Evolutionary conservation across 2,797 vertebrate genomes (phyloP), one percentile per base, ranked within the genome.

Genomic region (Clarias pachynema): DNA sequence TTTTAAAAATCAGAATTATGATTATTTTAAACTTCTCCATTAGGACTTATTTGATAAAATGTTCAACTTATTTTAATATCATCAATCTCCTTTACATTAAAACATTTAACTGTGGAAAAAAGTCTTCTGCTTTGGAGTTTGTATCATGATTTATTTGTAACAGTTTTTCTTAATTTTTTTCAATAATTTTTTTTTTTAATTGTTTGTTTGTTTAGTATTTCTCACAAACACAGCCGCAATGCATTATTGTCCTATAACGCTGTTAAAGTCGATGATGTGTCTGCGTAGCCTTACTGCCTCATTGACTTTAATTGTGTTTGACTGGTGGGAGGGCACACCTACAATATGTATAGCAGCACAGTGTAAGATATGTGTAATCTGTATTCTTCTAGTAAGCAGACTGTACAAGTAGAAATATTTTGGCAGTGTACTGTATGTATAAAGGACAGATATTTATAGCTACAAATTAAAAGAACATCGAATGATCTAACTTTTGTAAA

Each of bases 321-420:
- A 66, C 26, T 60, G 68, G 78, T 49, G 22, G 85, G 62, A 84
- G 82, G 88, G 57, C 92, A 90, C 92, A 93, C 90, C 89, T 87
- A 82, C 88, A 84, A 91, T 91, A 89, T 92, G 90, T 91, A 91
- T 87, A 91, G 90, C 91, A 91, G 90, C 89, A 90, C 91, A 93
- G 91, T 91, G 90, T 90, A 86, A 88, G 86, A 89, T 91, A 89
- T 86, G 87, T 92, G 92, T 94, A 88, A 90, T 88, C 85, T 89
- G 89, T 93, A 91, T 89, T 90, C 88, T 90, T 93, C 83, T 88
- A 89, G 88, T 90, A 90, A 88, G 89, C 90, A 91, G 88, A 91
- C 91, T 91, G 90, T 91, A 91, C 87, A 90, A 89, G 90, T 91
- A 90, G 90, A 93, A 82, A 87, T 91, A 91, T 92, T 92, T 92